Evolutionary conservation across 2,888 invertebrate species (phyloP).

Genomic region (Polydrusus cervinus): DNA sequence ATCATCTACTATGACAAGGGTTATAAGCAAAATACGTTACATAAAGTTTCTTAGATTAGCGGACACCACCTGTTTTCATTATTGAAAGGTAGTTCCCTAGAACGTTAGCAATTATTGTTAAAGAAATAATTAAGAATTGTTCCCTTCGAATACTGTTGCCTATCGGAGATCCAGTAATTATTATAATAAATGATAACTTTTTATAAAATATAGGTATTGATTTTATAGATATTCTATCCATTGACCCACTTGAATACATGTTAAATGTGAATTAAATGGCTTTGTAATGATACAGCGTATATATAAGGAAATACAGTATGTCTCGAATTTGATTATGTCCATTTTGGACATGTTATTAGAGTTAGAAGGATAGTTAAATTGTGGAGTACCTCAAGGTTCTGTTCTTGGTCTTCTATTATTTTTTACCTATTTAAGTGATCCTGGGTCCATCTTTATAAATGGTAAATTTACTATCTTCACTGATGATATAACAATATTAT

Average conservation of each 20-base stretch:
- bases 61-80: conserved; percentile 43
- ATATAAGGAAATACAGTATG: no score
- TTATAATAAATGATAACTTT: conserved; percentile 18
- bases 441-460: no score
- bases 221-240: conserved; percentile 37
- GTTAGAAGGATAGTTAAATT: no score
- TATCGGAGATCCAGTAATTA: conserved; percentile 9
- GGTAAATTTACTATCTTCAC: no score
- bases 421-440: no score
- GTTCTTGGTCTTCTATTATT: no score
- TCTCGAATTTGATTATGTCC: no score
- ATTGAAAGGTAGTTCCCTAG: conserved; percentile 22
- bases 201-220: conserved; percentile 22
- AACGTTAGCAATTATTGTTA: conserved; percentile 20
- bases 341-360: no score
- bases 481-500: no score
- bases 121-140: conserved; percentile 16
- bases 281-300: no score
- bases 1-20: conserved; percentile 48
- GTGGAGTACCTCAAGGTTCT: no score
- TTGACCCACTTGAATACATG: conserved; percentile 24
- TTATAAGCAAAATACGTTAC: conserved; percentile 50
- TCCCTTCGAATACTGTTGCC: conserved; percentile 4
- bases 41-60: conserved; percentile 45
- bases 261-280: conserved; percentile 47